Conservation (phyloP, 2,113 vertebrate species). For the Solenodon paradoxus region DNA sequence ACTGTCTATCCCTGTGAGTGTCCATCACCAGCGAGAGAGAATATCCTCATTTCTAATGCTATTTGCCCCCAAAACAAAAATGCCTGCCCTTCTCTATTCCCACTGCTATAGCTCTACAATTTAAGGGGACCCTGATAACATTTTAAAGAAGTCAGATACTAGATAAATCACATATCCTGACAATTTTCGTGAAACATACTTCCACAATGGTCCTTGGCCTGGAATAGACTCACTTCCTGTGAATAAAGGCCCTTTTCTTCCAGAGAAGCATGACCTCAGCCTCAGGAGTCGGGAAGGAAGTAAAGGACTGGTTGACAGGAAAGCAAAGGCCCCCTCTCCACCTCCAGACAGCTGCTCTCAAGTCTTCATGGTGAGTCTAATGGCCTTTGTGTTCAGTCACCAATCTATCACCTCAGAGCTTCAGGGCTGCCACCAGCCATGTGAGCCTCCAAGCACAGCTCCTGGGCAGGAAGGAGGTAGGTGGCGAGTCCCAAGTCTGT, state of each 20-base stretch:
- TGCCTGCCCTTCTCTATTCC: background rate
- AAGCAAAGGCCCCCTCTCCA: background rate
- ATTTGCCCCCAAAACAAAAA: background rate
- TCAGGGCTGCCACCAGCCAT: background rate
- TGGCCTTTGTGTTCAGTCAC: background rate
- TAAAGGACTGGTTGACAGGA: rapidly evolving
- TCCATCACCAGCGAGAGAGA: background rate
- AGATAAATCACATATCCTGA: background rate
- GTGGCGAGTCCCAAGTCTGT: rapidly evolving
- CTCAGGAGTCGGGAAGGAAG: too few species aligned
- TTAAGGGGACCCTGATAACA: too few species aligned
- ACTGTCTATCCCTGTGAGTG: background rate
- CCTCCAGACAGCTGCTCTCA: background rate
- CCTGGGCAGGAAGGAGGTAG: background rate
- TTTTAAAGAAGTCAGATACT: background rate
- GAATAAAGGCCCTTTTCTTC: background rate
- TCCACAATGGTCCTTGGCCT: background rate
- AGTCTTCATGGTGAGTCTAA: background rate
- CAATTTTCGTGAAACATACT: background rate
- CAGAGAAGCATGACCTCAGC: background rate
- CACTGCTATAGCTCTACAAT: background rate
- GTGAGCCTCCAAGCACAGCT: background rate
- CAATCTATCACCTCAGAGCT: background rate
- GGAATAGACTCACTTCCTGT: background rate
- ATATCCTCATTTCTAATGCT: background rate